A percentile compares a stretch with the other conserved stretches of the same genome.
Conservation (phyloP, 1,140 invertebrate genomes). For the Listronotus oregonensis region DNA sequence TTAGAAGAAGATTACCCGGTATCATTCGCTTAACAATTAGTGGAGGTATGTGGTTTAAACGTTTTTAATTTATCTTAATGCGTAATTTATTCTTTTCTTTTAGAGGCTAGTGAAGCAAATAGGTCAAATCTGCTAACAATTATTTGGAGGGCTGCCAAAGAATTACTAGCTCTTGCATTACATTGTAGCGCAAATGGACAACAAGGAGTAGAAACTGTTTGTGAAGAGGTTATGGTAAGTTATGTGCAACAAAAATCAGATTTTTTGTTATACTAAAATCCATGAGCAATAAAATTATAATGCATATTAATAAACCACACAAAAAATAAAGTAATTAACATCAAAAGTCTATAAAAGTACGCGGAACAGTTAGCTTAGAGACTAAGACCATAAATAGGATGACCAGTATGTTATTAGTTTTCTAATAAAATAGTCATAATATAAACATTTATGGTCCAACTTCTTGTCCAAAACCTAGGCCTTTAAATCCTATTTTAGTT, state of each 20-base stretch:
- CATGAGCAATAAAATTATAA: too few species aligned
- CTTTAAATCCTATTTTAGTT: too few species aligned
- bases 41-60: conserved; percentile 33
- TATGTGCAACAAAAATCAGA: conserved; percentile 2
- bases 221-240: conserved; percentile 46
- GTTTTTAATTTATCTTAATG: conserved; percentile 32
- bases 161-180: conserved; percentile 45
- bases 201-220: conserved; percentile 47
- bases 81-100: neutral
- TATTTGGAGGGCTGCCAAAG: conserved; percentile 28
- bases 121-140: neutral
- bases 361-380: too few species aligned
- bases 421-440: too few species aligned
- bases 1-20: conserved; percentile 45
- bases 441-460: too few species aligned
- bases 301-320: too few species aligned
- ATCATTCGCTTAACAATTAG: conserved; percentile 46
- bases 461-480: too few species aligned
- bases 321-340: too few species aligned
- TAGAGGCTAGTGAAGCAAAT: neutral
- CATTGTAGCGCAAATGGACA: conserved; percentile 46
- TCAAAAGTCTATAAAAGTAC: too few species aligned
- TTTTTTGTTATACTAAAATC: neutral
- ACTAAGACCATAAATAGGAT: too few species aligned
- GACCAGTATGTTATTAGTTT: too few species aligned